A percentile compares a stretch with the other conserved stretches of the same genome.
phyloP scores from a whole-genome alignment of 2,888 invertebrate genomes.

The Ischnus inquisitorius region DNA sequence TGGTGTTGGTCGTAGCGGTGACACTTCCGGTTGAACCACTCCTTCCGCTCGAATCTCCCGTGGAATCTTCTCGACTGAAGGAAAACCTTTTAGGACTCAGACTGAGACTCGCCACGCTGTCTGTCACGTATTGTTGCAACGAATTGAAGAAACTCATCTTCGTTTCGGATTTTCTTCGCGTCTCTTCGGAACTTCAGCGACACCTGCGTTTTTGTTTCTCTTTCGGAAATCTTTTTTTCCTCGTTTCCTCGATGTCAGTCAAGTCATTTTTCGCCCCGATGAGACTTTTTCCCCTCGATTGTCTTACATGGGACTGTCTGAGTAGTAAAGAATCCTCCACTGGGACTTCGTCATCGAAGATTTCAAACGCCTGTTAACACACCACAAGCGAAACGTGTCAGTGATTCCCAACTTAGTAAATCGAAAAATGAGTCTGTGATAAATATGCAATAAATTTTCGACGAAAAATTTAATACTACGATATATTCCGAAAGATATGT shows the following conservation, averaged over 20 bases:
- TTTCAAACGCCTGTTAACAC: conserved; percentile 38
- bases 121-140: conserved; percentile 94
- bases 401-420: neutral
- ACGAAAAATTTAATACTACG: too few relatives aligned
- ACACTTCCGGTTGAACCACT: conserved; percentile 82
- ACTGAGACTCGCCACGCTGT: conserved; percentile 93
- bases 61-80: conserved; percentile 89
- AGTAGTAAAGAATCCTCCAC: conserved; percentile 27
- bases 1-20: conserved; percentile 84
- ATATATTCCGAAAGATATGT: too few relatives aligned
- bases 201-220: neutral
- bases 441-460: neutral
- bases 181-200: conserved; percentile 1
- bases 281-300: neutral
- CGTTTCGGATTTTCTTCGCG: conserved; percentile 7
- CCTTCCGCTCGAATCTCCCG: conserved; percentile 77
- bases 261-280: conserved; percentile 34
- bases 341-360: conserved; percentile 55
- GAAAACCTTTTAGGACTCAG: conserved; percentile 92
- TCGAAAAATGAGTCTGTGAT: neutral
- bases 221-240: conserved; percentile 15
- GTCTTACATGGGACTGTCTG: conserved; percentile 14
- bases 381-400: neutral
- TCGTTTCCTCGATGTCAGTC: conserved; percentile 18
- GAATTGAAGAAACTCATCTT: conserved; percentile 95